Conservation (phyloP, 2,113 vertebrate genomes). For the Alces alces region DNA sequence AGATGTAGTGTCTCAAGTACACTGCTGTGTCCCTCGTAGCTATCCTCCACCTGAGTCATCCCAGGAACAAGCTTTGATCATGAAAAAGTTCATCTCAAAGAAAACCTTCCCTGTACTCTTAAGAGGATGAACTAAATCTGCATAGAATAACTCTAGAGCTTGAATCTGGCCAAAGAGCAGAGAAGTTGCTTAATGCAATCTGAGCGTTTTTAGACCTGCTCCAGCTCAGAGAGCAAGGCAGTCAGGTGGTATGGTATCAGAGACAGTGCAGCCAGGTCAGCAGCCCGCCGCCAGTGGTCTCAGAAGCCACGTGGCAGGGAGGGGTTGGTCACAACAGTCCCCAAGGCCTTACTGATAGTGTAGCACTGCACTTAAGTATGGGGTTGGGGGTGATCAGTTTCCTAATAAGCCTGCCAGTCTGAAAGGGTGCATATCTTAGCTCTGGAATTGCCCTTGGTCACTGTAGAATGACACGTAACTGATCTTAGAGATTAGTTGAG, state of each 20-base stretch:
- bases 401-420: not conserved
- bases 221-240: not conserved
- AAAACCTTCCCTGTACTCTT: constrained; percentile 14
- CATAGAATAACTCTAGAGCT: not conserved
- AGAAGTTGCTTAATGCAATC: not conserved
- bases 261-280: not conserved
- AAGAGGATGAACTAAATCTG: constrained; percentile 37
- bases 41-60: not conserved
- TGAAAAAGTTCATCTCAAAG: constrained; percentile 31
- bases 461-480: not conserved
- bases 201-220: constrained; percentile 17
- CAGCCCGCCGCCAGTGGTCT: not conserved
- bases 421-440: not conserved
- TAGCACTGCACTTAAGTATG: not conserved
- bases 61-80: constrained; percentile 6
- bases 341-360: not conserved
- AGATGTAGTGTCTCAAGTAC: not conserved
- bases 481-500: not conserved
- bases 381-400: not conserved
- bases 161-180: not conserved
- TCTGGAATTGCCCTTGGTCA: not conserved
- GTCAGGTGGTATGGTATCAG: constrained; percentile 53
- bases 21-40: not conserved
- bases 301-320: not conserved
- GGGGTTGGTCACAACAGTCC: not conserved